Evolutionary conservation across 2,888 invertebrate genomes (phyloP), one percentile per base, ranked within the genome.

Genomic region (Cistogaster globosa): DNA sequence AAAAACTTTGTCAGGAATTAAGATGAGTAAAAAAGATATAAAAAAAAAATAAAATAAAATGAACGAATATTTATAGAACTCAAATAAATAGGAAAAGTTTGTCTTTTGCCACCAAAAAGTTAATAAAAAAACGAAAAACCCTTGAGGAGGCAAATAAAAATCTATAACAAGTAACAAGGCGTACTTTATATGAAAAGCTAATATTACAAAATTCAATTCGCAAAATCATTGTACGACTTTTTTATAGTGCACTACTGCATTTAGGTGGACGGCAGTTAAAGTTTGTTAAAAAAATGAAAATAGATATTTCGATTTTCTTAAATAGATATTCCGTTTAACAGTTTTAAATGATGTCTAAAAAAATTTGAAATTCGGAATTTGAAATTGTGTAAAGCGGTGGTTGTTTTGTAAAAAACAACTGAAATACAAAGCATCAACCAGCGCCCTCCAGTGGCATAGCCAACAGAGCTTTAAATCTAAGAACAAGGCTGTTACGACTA

Each of bases 11-110:
- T 58, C 67, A 75, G 63, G 38, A 42, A 32, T 63, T 20, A 69
- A 71, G 16, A 62, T 53, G 36, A 60, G 58, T 16, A 71, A 76
- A 45, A 22, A 18, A 16, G 12, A 45, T 22, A 12, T 36, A 18
- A 16, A 22, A 58, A 58, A 20, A 63, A 18, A 16, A 22, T 51
- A 58, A 20, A 63, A 51, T 53, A 63, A 76, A 65, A 72, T 26
- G 32, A 26, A 67, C 55, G 53, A 72, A 69, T 63, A 81, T 77
- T 81, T 75, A 51, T 57, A 58, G 63, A 77, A 53, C 48, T 48
- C 20, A 45, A 81, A 62, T 65, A 78, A 75, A 81, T 68, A 81
- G 74, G 63, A 85, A 81, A 84, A 85, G 62, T 82, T 82, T 75
- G 60, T 76, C 26, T 51, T 57, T 63, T 74, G 38, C n/a, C 2